phyloP scores from a whole-genome alignment of 2,888 invertebrate genomes.

The Protophormia terraenovae region DNA sequence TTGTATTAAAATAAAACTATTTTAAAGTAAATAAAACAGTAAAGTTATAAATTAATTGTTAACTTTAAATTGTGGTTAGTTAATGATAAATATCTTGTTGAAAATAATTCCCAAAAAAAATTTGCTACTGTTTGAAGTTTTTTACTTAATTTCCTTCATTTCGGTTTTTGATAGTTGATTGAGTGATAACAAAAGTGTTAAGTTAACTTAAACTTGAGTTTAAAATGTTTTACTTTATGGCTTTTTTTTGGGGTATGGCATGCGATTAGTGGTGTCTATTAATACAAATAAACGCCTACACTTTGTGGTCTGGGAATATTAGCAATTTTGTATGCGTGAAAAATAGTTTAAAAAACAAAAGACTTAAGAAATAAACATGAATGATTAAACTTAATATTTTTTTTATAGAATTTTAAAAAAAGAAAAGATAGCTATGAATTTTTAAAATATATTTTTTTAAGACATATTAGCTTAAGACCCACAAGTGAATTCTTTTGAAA shows the following conservation, averaged over 20 bases:
- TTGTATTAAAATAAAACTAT: neutral
- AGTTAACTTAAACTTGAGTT: conserved; percentile 8
- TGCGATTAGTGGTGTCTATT: conserved; percentile 1
- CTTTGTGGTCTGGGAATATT: neutral
- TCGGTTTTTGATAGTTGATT: conserved; percentile 27
- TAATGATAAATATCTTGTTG: conserved; percentile 28
- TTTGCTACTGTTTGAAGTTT: conserved; percentile 12
- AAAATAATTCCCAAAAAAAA: neutral
- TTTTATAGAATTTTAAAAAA: neutral
- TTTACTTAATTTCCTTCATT: neutral
- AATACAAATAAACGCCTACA: conserved; percentile 23
- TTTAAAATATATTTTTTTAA: no score
- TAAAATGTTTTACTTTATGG: neutral
- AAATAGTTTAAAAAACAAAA: neutral
- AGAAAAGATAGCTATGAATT: no score
- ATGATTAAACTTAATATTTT: no score
- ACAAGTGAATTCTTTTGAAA: neutral
- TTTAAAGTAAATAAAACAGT: neutral
- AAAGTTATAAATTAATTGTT: conserved; percentile 36
- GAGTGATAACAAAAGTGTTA: conserved; percentile 35
- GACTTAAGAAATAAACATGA: neutral
- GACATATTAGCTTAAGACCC: no score
- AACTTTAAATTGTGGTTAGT: neutral
- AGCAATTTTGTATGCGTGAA: neutral
- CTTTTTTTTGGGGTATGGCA: conserved; percentile 4